Evolutionary conservation across 2,888 invertebrate genomes (phyloP), one percentile per base, ranked within the genome.

Genomic region (Rhogogaster chlorosoma): DNA sequence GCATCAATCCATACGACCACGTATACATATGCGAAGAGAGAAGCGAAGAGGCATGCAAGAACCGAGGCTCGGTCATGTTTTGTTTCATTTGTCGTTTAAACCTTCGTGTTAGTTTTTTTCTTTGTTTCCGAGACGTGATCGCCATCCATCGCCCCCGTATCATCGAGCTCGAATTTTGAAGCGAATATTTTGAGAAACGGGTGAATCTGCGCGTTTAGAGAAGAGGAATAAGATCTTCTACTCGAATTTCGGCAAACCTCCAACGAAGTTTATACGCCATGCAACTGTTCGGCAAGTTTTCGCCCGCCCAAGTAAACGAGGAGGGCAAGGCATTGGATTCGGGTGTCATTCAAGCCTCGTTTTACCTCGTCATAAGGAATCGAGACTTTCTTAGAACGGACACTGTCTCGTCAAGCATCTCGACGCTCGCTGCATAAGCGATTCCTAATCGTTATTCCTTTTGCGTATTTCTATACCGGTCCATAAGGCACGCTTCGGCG

Each of bases 231-330:
- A 61, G 83, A 83, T 83, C 18, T 67, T 38, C 83, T 2, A 36
- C 67, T 83, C 83, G 70, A 83, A 67, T 83, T 83, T 83, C 83
- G n/a, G 70, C 67, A 70, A 83, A 83, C 83, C 83, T 67, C 83
- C 83, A 83, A 83, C 83, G 83, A 83, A 64, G 83, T 67, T 83
- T 12, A 29, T 67, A 67, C 80, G 80, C 80, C 64, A n/a, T 64
- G 80, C 80, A 80, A 61, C 80, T 80, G 80, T 80, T 38, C 32
- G 26, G 22, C 73, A 3, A 45, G 42, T 49, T 6, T 77, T 77
- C 6, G 80, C 61, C 64, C 80, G 61, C 61, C 80, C 64, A 61
- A 57, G 26, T 26, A 49, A 61, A 22, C n/a, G 18, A 53, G 53
- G 80, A 22, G n/a, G n/a, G 22, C 61, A 80, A 75, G n/a, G 45